Evolutionary conservation across 2,797 vertebrate species (phyloP), one percentile per base, ranked within the genome.

Genomic region (Allobates femoralis): DNA sequence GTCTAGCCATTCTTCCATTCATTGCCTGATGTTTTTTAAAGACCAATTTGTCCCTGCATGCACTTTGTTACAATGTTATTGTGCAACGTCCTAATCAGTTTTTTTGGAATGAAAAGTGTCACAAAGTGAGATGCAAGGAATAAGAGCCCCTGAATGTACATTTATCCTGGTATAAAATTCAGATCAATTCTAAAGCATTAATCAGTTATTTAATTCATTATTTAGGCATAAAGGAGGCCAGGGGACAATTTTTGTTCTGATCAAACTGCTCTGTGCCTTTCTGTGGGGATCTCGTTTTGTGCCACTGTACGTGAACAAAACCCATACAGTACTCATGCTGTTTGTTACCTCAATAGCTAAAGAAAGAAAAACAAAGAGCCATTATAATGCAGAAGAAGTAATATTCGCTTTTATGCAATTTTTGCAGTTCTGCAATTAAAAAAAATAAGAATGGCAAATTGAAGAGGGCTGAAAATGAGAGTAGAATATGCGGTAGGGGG

Each of bases 341-440:
- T 88, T 88, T 88, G 87, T 88, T 88, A 88, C 87, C 83, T 88
- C 87, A 77, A 81, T 85, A 81, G 87, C 87, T 85, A 88, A 87
- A 88, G 60, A 84, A 92, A 90, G 91, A 73, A 67, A 77, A 83
- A 90, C 85, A 86, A 89, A 89, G 86, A 89, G 87, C 79, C 83
- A 0, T 85, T 85, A 77, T 85, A 71, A 37, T 88, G 78, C 75
- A 80, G 76, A 37, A 81, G 64, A 83, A 90, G 85, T 79, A 87
- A 79, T 58, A 79, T 81, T 89, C 86, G 46, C 66, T 85, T 86
- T 86, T 87, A 71, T 58, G 82, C 77, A 78, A 88, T 77, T 88
- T 74, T 88, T 88, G 87, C 78, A 76, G 87, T 81, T 83, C 83
- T 83, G 83, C 86, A 87, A 75, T 83, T 87, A 87, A 83, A 85